Percentiles rank a stretch among this genome's conserved stretches.
Evolutionary conservation across 2,888 invertebrate species (phyloP).

Genomic region (Stenoptilia bipunctidactyla): DNA sequence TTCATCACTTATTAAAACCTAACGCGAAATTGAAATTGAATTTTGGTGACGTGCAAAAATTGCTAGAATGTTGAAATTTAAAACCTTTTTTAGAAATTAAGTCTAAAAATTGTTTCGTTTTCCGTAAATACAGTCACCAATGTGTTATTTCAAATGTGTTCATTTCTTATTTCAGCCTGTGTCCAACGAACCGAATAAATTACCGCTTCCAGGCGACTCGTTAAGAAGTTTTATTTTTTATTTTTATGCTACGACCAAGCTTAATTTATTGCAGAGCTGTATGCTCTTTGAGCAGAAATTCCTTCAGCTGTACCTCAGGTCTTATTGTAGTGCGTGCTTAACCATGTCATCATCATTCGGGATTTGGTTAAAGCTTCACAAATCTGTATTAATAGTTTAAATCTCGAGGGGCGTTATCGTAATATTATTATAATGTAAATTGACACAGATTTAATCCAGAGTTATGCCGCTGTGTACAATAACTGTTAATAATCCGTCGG

Average conservation of each 20-base stretch:
- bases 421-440: slow-evolving; percentile 59
- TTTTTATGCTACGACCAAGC: slow-evolving; percentile 30
- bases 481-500: slow-evolving; percentile 52
- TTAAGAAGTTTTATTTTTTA: slow-evolving; percentile 26
- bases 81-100: too few species aligned
- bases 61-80: too few species aligned
- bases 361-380: slow-evolving; percentile 37
- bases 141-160: slow-evolving; percentile 10
- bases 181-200: slow-evolving; percentile 43
- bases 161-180: slow-evolving; percentile 33
- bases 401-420: neutral
- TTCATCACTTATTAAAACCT: too few species aligned
- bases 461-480: slow-evolving; percentile 51
- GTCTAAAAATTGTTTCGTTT: too few species aligned
- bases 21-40: neutral
- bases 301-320: slow-evolving; percentile 23
- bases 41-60: neutral
- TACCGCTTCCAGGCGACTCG: slow-evolving; percentile 32
- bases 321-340: neutral
- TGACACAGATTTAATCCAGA: slow-evolving; percentile 60
- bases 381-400: slow-evolving; percentile 49
- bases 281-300: slow-evolving; percentile 25
- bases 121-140: slow-evolving; percentile 4
- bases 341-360: slow-evolving; percentile 19
- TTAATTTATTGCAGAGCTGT: slow-evolving; percentile 40